These are phyloP conservation scores for Quiscalus mexicanus DNA, from an alignment of 2,113 vertebrate genomes.

Conservation along the genomic window DNA sequence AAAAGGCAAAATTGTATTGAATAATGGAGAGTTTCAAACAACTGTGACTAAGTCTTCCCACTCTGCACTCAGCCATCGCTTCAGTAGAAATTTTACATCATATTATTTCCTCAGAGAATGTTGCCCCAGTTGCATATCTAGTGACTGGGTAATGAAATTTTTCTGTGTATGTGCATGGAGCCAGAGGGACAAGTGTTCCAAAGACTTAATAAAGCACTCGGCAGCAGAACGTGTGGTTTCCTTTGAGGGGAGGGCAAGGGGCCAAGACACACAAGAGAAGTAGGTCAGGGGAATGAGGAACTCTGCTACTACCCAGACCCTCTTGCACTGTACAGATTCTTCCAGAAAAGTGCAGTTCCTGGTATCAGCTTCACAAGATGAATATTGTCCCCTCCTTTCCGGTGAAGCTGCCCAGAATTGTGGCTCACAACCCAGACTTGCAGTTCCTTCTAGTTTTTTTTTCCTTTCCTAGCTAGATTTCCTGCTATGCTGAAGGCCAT, in stretches of 20 bases:
- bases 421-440: neutral
- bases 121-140: neutral
- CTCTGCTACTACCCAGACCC: neutral
- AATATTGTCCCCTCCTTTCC: neutral
- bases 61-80: neutral
- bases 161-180: neutral
- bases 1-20: neutral
- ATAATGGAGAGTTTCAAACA: neutral
- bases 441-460: neutral
- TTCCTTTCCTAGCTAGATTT: neutral
- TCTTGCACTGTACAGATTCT: neutral
- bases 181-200: neutral
- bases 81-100: neutral
- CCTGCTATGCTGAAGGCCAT: neutral
- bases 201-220: neutral
- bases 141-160: neutral
- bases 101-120: conserved; percentile 22
- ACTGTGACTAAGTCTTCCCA: neutral
- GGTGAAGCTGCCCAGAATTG: neutral
- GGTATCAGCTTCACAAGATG: neutral
- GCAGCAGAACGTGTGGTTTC: neutral
- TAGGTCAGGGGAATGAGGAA: neutral
- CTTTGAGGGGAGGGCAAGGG: neutral
- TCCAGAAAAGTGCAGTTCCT: neutral
- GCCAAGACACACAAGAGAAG: neutral